Conservation (phyloP, 2,888 invertebrate species). For the Drosophila limbata region DNA sequence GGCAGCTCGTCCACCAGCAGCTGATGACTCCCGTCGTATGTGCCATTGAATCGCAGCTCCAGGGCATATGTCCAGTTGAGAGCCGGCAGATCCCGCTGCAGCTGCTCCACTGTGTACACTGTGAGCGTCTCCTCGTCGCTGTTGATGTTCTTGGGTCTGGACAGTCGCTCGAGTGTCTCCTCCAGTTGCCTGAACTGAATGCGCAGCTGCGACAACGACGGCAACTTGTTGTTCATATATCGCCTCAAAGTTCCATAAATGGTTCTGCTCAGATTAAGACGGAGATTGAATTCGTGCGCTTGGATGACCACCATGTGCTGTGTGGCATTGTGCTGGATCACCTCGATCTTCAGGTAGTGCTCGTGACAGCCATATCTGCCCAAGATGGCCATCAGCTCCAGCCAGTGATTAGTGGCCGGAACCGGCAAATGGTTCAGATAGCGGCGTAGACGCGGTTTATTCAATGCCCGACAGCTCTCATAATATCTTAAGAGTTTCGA, state of each 20-base stretch:
- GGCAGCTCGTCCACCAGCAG: conserved; percentile 64
- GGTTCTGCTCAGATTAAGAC: conserved; percentile 50
- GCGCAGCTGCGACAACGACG: conserved; percentile 24
- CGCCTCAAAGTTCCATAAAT: conserved; percentile 59
- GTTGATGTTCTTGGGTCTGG: conserved; percentile 9
- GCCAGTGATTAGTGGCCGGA: conserved; percentile 60
- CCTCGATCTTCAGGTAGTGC: conserved; percentile 65
- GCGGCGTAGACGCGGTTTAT: conserved; percentile 40
- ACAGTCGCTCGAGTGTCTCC: conserved; percentile 44
- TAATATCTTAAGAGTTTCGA: conserved; percentile 72
- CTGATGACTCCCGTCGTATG: conserved; percentile 45
- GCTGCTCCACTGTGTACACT: conserved; percentile 46
- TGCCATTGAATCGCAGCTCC: conserved; percentile 53
- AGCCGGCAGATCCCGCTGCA: conserved; percentile 41
- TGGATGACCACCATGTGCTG: conserved; percentile 62
- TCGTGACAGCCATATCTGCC: conserved; percentile 75
- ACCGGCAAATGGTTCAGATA: conserved; percentile 61
- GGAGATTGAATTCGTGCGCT: conserved; percentile 63
- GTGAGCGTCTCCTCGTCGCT: conserved; percentile 62
- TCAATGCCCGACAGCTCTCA: conserved; percentile 51
- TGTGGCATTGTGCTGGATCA: conserved; percentile 67
- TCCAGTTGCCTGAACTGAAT: conserved; percentile 62
- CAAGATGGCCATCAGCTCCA: conserved; percentile 58
- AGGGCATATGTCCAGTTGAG: conserved; percentile 69
- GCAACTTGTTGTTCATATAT: conserved; percentile 12